Evolutionary conservation across 2,888 invertebrate species (phyloP), one percentile per base, ranked within the genome.

Genomic region (Hyles lineata): DNA sequence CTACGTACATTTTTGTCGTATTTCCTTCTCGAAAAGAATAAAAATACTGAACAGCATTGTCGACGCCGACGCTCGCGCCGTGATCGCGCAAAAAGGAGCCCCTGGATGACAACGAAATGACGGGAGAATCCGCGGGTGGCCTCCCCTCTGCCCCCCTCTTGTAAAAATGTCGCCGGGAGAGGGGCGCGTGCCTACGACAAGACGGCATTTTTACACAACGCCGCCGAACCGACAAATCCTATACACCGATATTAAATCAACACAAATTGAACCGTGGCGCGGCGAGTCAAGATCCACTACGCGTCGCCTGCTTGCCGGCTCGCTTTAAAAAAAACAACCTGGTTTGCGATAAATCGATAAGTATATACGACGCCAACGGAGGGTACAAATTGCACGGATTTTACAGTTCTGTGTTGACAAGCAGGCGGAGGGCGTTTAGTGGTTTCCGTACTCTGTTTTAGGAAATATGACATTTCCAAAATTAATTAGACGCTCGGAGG

Each of bases 91-190:
- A 92, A 92, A 93, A 92, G 90, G 92, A 90, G 87, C 82, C 88
- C 85, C 89, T 85, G 89, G 91, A 92, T 94, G 94, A 93, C 93
- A 93, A 92, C 93, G 91, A 92, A 93, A 93, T 94, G 94, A 93
- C 93, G 92, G 88, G 89, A 90, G 90, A 85, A 87, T 87, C 88
- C 88, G 83, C 89, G 92, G 91, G 90, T 89, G 91, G 89, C 85
- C 87, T 85, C 87, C 89, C 81, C 80, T 81, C 80, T 81, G 80
- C 85, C 83, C 85, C 55, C 87, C 87, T 83, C 80, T 83, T 82
- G 89, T 89, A 91, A 92, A 93, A 94, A 93, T 93, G 93, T 92
- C 92, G 89, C 89, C 86, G 78, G 87, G 90, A 89, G 87, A 85
- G 90, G 89, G 89, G 89, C 89, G 89, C 87, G 87, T 90, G 90